These are phyloP conservation scores for Carapus acus DNA, from an alignment of 2,797 vertebrate genomes.

Conservation along the genomic window DNA sequence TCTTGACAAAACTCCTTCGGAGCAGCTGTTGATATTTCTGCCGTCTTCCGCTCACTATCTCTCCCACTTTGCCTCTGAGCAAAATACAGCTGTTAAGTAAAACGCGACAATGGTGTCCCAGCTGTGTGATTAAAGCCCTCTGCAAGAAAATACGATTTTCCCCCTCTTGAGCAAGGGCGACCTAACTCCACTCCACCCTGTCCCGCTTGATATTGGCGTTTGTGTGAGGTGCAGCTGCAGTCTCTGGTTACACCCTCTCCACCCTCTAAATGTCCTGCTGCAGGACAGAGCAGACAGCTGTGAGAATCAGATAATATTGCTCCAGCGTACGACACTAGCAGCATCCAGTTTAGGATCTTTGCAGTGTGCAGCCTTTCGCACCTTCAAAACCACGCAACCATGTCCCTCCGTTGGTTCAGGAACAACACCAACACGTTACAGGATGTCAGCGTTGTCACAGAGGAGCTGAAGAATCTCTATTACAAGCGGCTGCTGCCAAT, in stretches of 20 bases:
- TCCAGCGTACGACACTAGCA: conserved; percentile 44
- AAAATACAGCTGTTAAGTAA: not conserved
- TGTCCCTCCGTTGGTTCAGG: conserved; percentile 56
- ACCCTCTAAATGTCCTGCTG: conserved; percentile 60
- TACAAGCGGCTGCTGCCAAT: conserved; percentile 77
- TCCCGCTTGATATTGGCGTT: conserved; percentile 55
- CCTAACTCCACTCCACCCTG: conserved; percentile 63
- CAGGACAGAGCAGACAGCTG: conserved; percentile 64
- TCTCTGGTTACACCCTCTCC: conserved; percentile 71
- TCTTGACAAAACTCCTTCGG: no score
- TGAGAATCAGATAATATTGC: conserved; percentile 56
- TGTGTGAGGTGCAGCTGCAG: conserved; percentile 67
- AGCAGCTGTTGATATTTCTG: no score
- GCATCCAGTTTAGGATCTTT: conserved; percentile 34
- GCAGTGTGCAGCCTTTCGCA: conserved; percentile 29
- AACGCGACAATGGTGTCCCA: not conserved
- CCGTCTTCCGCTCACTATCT: conserved; percentile 1
- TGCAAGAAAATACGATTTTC: conserved; percentile 34
- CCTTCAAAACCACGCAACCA: conserved; percentile 12
- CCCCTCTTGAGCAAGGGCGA: conserved; percentile 42
- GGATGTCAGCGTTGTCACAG: conserved; percentile 77
- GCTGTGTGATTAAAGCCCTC: no score
- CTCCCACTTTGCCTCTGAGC: not conserved
- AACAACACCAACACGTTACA: conserved; percentile 72
- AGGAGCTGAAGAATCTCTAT: conserved; percentile 81